Evolutionary conservation across 2,113 vertebrate species (phyloP).

Genomic region (Mellivora capensis): DNA sequence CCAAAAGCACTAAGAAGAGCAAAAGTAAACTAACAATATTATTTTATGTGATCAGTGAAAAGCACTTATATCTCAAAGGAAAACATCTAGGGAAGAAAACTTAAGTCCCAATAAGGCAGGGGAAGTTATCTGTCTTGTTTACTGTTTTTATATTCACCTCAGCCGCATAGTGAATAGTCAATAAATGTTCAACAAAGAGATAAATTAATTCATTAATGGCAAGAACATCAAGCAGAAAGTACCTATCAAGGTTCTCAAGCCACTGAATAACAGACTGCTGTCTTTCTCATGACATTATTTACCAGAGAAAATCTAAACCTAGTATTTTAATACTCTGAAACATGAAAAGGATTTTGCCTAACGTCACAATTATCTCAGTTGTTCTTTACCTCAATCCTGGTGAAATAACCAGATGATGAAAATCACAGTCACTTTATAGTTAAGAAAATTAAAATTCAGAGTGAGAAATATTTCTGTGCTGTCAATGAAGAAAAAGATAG

Average conservation of each 20-base stretch:
- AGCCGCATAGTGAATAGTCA: background rate
- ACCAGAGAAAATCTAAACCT: background rate
- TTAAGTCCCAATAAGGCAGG: background rate
- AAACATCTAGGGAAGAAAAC: background rate
- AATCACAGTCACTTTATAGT: background rate
- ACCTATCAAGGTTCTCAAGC: background rate
- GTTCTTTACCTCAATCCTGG: background rate
- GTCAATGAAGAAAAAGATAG: background rate
- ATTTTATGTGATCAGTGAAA: background rate
- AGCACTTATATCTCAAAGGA: background rate
- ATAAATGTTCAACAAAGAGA: background rate
- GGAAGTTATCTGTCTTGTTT: background rate
- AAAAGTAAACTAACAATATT: background rate
- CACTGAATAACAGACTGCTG: background rate
- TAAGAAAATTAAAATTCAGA: background rate
- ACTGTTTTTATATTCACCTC: background rate
- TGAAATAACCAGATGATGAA: background rate
- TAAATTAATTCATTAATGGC: background rate
- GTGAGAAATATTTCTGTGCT: background rate
- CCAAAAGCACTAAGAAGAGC: background rate
- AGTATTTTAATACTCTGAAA: background rate
- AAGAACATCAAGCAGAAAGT: background rate
- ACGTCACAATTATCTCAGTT: background rate
- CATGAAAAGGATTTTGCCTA: background rate
- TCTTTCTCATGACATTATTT: background rate